A percentile compares a stretch with the other conserved stretches of the same genome.
Evolutionary conservation across 2,113 vertebrate species (phyloP).

Genomic region (Zosterops pallidus): DNA sequence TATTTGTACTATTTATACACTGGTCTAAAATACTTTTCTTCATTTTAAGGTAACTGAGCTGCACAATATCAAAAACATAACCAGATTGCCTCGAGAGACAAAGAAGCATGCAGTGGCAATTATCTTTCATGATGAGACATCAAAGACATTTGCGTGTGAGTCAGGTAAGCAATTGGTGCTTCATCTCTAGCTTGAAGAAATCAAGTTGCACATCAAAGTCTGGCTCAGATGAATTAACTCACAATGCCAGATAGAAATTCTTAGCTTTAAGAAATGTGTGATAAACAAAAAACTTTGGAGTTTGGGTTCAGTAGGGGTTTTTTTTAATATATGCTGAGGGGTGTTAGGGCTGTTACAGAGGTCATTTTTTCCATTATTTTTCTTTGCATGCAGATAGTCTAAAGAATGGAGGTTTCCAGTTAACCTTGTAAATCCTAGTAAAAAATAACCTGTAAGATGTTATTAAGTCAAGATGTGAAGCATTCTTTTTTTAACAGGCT

Average conservation of each 20-base stretch:
- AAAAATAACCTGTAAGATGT: slow-evolving; percentile 5
- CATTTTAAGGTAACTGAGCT: slow-evolving; percentile 93
- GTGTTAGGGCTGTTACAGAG: neutral
- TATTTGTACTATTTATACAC: neutral
- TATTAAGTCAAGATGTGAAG: neutral
- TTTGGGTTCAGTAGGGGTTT: fast-evolving
- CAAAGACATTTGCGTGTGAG: slow-evolving; percentile 98
- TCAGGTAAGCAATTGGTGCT: slow-evolving; percentile 87
- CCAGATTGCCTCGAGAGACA: slow-evolving; percentile 94
- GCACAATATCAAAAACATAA: slow-evolving; percentile 97
- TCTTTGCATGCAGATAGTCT: slow-evolving; percentile 46
- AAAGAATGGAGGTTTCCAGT: slow-evolving; percentile 56
- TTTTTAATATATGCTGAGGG: neutral
- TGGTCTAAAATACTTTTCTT: slow-evolving; percentile 65
- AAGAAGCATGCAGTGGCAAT: slow-evolving; percentile 98
- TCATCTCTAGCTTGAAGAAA: slow-evolving; percentile 35
- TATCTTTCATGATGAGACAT: slow-evolving; percentile 97
- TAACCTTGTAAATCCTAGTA: slow-evolving; percentile 43
- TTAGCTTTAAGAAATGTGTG: slow-evolving; percentile 57
- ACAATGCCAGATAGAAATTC: neutral
- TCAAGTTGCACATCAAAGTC: slow-evolving; percentile 13
- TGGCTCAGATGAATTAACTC: slow-evolving; percentile 10
- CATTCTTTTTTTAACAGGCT: neutral
- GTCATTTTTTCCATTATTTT: slow-evolving; percentile 51
- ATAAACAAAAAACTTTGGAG: neutral